phyloP scores from a whole-genome alignment of 1,140 invertebrate genomes.

The Ips nitidus region DNA sequence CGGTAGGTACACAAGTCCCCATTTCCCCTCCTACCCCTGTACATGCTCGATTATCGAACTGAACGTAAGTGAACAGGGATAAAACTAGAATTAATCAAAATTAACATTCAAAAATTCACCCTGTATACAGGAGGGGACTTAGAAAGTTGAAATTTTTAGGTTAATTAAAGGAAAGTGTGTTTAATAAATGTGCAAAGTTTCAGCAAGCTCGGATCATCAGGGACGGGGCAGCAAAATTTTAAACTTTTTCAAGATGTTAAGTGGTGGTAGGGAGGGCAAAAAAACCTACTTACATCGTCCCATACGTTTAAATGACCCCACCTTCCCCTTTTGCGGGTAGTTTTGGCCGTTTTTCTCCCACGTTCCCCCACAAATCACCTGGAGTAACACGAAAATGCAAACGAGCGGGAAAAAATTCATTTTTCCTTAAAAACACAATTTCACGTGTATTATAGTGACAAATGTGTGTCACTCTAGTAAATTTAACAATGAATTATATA shows the following conservation, averaged over 20 bases:
- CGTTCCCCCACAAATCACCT: constrained; percentile 13
- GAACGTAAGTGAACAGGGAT: constrained; percentile 67
- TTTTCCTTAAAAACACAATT: background rate
- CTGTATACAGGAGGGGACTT: no score
- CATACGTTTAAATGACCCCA: constrained; percentile 4
- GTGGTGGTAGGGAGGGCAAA: background rate
- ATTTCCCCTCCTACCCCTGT: constrained; percentile 70
- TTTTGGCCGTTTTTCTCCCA: constrained; percentile 7
- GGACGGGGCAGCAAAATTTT: background rate
- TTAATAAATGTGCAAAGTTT: no score
- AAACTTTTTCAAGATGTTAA: background rate
- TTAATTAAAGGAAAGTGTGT: background rate
- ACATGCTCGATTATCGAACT: constrained; percentile 70
- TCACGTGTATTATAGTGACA: background rate
- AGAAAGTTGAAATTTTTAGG: background rate
- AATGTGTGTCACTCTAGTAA: background rate
- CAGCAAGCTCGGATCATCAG: background rate
- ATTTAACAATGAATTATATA: background rate
- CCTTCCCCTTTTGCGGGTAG: constrained; percentile 8
- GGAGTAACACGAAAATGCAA: constrained; percentile 2
- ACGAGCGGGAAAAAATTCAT: constrained; percentile 3
- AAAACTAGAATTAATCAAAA: constrained; percentile 39
- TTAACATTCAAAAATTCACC: background rate
- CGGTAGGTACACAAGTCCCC: constrained; percentile 70
- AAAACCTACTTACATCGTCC: constrained; percentile 13